Conservation (phyloP, 2,113 vertebrate genomes). For the Calonectris borealis region DNA sequence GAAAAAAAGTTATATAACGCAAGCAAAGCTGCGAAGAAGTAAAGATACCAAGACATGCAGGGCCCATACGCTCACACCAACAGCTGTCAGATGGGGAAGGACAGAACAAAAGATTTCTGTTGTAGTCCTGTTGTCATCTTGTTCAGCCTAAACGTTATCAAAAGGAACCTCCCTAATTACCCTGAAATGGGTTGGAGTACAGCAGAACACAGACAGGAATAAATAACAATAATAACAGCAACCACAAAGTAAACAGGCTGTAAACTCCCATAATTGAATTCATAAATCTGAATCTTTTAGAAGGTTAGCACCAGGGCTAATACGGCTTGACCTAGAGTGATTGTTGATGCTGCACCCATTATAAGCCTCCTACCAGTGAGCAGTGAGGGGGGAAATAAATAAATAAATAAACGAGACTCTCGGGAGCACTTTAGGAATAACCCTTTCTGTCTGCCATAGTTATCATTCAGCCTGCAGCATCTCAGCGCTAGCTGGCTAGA, state of each 20-base stretch:
- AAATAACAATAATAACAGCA: constrained; percentile 42
- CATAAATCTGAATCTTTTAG: constrained; percentile 43
- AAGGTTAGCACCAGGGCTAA: neutral
- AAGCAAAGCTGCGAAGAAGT: neutral
- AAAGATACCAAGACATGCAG: neutral
- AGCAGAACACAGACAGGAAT: neutral
- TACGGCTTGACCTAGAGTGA: neutral
- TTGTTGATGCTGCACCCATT: neutral
- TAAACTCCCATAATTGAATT: constrained; percentile 44
- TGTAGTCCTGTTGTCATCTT: neutral
- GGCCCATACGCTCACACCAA: neutral
- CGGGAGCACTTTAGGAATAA: constrained; percentile 31
- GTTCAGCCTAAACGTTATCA: neutral
- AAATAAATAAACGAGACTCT: constrained; percentile 40
- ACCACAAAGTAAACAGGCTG: constrained; percentile 14
- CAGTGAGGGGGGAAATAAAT: neutral
- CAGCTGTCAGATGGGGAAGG: neutral
- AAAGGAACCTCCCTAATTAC: constrained; percentile 2
- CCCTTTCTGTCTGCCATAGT: neutral
- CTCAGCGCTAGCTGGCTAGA: neutral
- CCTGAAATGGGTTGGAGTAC: neutral
- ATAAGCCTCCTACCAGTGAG: neutral
- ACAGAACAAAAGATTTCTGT: neutral
- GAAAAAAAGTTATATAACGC: neutral
- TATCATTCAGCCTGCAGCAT: constrained; percentile 29